These are phyloP conservation scores for Zygogramma bicolorata DNA, from an alignment of 2,888 invertebrate species.

Conservation along the genomic window DNA sequence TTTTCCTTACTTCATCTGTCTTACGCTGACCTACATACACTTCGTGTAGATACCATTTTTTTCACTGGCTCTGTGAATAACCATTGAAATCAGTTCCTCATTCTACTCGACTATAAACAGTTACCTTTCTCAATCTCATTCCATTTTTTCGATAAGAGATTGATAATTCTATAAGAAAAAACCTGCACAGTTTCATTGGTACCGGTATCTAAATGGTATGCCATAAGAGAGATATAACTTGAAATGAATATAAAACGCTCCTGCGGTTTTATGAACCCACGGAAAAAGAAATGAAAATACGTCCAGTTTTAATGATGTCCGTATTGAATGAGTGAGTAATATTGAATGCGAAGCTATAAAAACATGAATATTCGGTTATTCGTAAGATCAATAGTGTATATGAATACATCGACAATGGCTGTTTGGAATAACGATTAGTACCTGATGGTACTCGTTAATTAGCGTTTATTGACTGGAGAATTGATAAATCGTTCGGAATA, in stretches of 20 bases:
- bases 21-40: no score
- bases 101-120: no score
- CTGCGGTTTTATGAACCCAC: neutral
- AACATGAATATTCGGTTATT: conserved; percentile 16
- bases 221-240: neutral
- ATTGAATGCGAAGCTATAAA: conserved; percentile 10
- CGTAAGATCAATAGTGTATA: conserved; percentile 23
- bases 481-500: conserved; percentile 11
- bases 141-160: neutral
- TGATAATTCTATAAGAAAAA: neutral
- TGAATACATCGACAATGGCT: conserved; percentile 15
- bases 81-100: no score
- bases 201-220: neutral
- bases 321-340: conserved; percentile 12
- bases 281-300: neutral
- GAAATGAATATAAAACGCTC: neutral
- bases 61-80: no score
- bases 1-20: no score
- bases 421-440: conserved; percentile 23
- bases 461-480: conserved; percentile 4
- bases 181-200: neutral
- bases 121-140: no score
- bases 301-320: neutral
- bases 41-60: no score
- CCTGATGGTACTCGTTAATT: conserved; percentile 11